Percentiles rank a stretch among this genome's conserved stretches.
These are phyloP conservation scores for Bhutanitis thaidina DNA, from an alignment of 2,888 invertebrate species.

Conservation along the genomic window DNA sequence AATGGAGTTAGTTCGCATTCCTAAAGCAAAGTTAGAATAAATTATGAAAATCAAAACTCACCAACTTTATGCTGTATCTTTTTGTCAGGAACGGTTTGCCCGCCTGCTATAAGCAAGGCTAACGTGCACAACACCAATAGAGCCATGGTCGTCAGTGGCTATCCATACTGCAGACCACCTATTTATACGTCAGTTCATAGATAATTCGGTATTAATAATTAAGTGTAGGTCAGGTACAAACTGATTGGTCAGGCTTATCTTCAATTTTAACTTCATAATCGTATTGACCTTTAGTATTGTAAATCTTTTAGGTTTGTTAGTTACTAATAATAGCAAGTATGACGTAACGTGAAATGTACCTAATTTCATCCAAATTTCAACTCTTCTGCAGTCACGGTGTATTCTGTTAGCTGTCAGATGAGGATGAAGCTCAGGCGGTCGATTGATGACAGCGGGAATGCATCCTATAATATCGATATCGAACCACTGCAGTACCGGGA, in stretches of 20 bases:
- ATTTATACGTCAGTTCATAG: slow-evolving; percentile 27
- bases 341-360: too few species aligned
- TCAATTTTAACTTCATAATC: not conserved
- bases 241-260: not conserved
- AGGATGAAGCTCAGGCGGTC: too few species aligned
- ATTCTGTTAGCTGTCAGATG: too few species aligned
- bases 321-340: too few species aligned
- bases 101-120: slow-evolving; percentile 52
- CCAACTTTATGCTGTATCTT: slow-evolving; percentile 49
- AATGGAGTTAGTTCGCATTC: too few species aligned
- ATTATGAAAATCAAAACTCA: not conserved
- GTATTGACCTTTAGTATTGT: not conserved
- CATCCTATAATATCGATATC: too few species aligned
- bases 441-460: too few species aligned
- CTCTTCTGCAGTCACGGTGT: too few species aligned
- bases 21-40: too few species aligned
- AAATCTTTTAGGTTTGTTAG: not conserved
- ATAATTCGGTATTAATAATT: slow-evolving; percentile 19
- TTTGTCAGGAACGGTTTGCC: slow-evolving; percentile 43
- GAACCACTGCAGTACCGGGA: too few species aligned
- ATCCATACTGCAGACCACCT: slow-evolving; percentile 16
- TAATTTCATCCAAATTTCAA: too few species aligned
- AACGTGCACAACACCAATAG: slow-evolving; percentile 49
- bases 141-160: slow-evolving; percentile 52
- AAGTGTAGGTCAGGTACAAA: slow-evolving; percentile 17